Percentiles rank a stretch among this genome's conserved stretches.
Evolutionary conservation across 2,113 vertebrate species (phyloP).

Genomic region (Platichthys flesus): DNA sequence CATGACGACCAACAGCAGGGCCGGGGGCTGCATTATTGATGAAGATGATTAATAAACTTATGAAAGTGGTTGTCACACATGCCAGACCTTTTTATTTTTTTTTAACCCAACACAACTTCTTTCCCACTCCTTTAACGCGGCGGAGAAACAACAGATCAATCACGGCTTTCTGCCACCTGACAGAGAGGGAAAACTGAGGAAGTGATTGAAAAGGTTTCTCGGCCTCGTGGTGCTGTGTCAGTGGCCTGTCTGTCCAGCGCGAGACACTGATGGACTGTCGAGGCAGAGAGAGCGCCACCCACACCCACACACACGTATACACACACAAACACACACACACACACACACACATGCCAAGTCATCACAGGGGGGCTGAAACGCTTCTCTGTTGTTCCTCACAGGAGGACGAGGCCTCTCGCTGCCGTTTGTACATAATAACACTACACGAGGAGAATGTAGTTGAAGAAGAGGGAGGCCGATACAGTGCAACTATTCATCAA

Average conservation of each 20-base stretch:
- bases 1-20: conserved; percentile 63
- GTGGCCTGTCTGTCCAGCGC: conserved; percentile 74
- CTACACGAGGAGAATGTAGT: conserved; percentile 26
- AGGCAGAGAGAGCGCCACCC: conserved; percentile 30
- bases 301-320: conserved; percentile 27
- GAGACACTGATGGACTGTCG: conserved; percentile 78
- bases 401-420: conserved; percentile 7
- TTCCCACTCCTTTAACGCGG: conserved; percentile 43
- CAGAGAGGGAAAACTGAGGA: conserved; percentile 66
- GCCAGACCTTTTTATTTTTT: conserved; percentile 75
- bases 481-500: conserved; percentile 36
- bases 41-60: conserved; percentile 95
- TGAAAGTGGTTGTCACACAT: conserved; percentile 83
- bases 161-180: conserved; percentile 72
- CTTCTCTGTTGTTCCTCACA: conserved; percentile 49
- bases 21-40: conserved; percentile 88
- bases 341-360: conserved; percentile 57
- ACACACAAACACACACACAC: conserved; percentile 42
- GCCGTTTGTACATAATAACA: conserved; percentile 43
- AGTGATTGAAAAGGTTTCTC: conserved; percentile 76
- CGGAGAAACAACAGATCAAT: conserved; percentile 76
- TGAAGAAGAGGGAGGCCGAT: conserved; percentile 24
- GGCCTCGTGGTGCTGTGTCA: conserved; percentile 76
- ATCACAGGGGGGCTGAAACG: conserved; percentile 55
- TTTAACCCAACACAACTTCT: conserved; percentile 54